Conservation (phyloP, 1,140 invertebrate species). For the Scaptomyza hsui region DNA sequence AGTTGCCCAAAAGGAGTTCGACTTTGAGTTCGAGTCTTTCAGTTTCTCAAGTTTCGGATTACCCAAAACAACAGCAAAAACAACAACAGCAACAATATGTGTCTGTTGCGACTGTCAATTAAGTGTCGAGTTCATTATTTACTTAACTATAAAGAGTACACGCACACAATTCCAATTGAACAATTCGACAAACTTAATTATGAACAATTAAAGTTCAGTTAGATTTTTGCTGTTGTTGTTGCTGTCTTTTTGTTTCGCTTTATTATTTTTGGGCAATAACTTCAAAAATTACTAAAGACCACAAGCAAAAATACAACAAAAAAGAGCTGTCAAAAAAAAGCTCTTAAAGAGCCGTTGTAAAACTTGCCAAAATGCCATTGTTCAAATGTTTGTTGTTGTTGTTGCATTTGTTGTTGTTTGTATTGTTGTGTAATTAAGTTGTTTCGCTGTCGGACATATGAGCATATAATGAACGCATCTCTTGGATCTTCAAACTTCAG, state of each 20-base stretch:
- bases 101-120: slow-evolving; percentile 65
- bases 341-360: slow-evolving; percentile 46
- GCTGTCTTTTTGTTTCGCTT: slow-evolving; percentile 38
- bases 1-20: slow-evolving; percentile 47
- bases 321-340: slow-evolving; percentile 15
- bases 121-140: slow-evolving; percentile 64
- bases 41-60: slow-evolving; percentile 40
- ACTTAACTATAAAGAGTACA: slow-evolving; percentile 50
- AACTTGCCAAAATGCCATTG: slow-evolving; percentile 58
- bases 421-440: slow-evolving; percentile 78
- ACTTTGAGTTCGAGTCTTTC: slow-evolving; percentile 27
- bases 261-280: slow-evolving; percentile 60
- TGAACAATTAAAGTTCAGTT: slow-evolving; percentile 80
- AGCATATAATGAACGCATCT: slow-evolving; percentile 67
- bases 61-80: slow-evolving; percentile 14
- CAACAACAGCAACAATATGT: neutral
- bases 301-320: slow-evolving; percentile 15
- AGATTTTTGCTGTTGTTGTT: neutral
- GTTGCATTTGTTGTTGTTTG: slow-evolving; percentile 18
- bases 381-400: slow-evolving; percentile 34
- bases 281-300: slow-evolving; percentile 6
- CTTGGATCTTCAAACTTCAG: slow-evolving; percentile 34
- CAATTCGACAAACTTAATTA: slow-evolving; percentile 76
- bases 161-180: slow-evolving; percentile 25
- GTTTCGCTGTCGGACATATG: slow-evolving; percentile 63